Base-by-base conservation (phyloP, 2,888 invertebrate species). In the Hirudinaria manillensis region DNA sequence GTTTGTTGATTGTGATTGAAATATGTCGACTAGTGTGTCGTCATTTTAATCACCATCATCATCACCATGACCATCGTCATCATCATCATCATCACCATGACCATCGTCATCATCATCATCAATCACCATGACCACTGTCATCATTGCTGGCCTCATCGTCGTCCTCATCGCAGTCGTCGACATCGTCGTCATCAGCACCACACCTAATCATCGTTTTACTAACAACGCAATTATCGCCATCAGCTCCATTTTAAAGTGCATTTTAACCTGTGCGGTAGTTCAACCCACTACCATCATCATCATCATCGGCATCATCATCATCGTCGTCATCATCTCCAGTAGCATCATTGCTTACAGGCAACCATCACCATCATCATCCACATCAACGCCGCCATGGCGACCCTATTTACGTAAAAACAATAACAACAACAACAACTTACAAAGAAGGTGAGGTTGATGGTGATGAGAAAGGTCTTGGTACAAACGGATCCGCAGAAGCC, bases 401-500 rank as follows among this genome's bases (percentile, higher is more conserved):
- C 34, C 68, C 53, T 53, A 16, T 53, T 53, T 53, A 53, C 21
- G 16, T 19, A 19, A 16, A 68, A 24, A 2, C 21, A 21, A 29
- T 7, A 68, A 68, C 68, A 68, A 29, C 67, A 67, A 24, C 66
- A 65, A 16, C 66, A 34, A 67, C 71, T 70, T 24, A 75, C 65
- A 32, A 61, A 75, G n/a, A 75, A 72, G 71, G 45, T 61, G 34
- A 75, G 53, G 61, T 71, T 71, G 75, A 70, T 75, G 65, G 73
- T 56, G 65, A 73, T 73, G 61, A 73, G 65, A 61, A 73, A 73
- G 32, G 73, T 73, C 45, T 73, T 73, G 65, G 73, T 73, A 61
- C 73, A 73, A n/a, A 73, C 56, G n/a, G 73, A 73, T 16, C 73
- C 73, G 32, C 73, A 73, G 38, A 73, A 73, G 21, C 73, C 73